Base-by-base conservation (phyloP, 1,140 invertebrate species). In the Dufourea novaeangliae region DNA sequence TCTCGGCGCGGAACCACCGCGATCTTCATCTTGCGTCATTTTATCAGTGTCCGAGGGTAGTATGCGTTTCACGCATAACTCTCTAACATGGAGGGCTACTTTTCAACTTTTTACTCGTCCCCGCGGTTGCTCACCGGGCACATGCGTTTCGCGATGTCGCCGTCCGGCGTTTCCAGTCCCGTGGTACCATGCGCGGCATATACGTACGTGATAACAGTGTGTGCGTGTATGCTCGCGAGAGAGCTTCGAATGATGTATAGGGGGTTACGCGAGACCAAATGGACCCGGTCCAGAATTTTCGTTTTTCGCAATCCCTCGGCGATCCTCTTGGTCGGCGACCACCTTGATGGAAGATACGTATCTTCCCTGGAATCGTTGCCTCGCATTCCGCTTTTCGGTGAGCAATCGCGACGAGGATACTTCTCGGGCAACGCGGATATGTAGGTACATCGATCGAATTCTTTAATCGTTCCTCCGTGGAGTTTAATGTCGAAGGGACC, bases 81-180 rank as follows among this genome's bases (percentile, higher is more conserved):
- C 84, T 80, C 79, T 72, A 78, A 78, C 69, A 66, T 61, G 56
- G 54, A 75, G 57, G 79, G 83, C 82, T 86, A 85, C 87, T 88
- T 87, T 86, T 88, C 85, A 88, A 88, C 87, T 87, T 88, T 88
- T 88, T 88, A 86, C 72, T 71, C 50, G 72, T 57, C 56, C 56
- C 27, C 56, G 57, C 62, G 66, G 39, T 22, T 34, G 39, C 57
- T 32, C 63, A 29, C 56, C 57, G 22, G 39, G 34, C 62, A 59
- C 64, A 59, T 12, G 74, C 50, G 67, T 78, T 69, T 67, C 39
- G 50, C 67, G 44, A n/a, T 50, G 68, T 71, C 52, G 12, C n/a
- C 61, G 25, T 44, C 10, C 34, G 44, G 29, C 46, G 27, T 69
- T 32, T 57, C 67, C 32, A 64, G 74, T 78, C 50, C 74, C 56